Conservation (phyloP, 2,888 invertebrate genomes). For the Drosophila quinaria region DNA sequence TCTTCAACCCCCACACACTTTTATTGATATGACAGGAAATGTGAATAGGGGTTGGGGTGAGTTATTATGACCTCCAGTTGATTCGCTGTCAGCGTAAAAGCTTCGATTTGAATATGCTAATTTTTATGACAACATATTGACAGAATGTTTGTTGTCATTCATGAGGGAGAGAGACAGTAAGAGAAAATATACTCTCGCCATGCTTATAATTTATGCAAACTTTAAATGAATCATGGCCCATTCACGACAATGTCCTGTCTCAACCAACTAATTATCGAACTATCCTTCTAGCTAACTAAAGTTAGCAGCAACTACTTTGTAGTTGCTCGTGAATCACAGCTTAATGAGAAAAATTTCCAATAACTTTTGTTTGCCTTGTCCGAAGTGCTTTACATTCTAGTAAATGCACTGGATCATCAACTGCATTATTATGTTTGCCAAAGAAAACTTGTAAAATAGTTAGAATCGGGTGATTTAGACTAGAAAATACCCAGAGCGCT, state of each 20-base stretch:
- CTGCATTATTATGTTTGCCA: conserved; percentile 30
- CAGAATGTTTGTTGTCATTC: conserved; percentile 37
- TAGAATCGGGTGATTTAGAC: background rate
- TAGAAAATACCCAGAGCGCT: background rate
- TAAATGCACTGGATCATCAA: conserved; percentile 1
- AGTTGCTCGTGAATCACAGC: background rate
- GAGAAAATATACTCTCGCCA: conserved; percentile 28
- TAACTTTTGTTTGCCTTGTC: conserved; percentile 36
- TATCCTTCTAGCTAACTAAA: conserved; percentile 10
- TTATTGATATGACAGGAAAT: conserved; percentile 26
- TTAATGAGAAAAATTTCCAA: conserved; percentile 53
- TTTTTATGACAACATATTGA: conserved; percentile 74
- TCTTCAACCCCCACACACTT: background rate
- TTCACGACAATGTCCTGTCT: conserved; percentile 1
- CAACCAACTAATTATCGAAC: conserved; percentile 13
- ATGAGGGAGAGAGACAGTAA: background rate
- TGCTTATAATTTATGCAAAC: conserved; percentile 56
- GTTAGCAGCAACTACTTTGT: background rate
- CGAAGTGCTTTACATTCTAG: conserved; percentile 14
- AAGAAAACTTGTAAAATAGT: background rate
- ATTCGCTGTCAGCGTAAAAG: conserved; percentile 31
- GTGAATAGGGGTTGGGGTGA: conserved; percentile 11
- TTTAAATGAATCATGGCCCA: conserved; percentile 29
- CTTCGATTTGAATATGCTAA: conserved; percentile 62
- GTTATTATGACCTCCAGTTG: conserved; percentile 53